Evolutionary conservation across 2,888 invertebrate genomes (phyloP), one percentile per base, ranked within the genome.

Genomic region (Leptogaster cylindrica): DNA sequence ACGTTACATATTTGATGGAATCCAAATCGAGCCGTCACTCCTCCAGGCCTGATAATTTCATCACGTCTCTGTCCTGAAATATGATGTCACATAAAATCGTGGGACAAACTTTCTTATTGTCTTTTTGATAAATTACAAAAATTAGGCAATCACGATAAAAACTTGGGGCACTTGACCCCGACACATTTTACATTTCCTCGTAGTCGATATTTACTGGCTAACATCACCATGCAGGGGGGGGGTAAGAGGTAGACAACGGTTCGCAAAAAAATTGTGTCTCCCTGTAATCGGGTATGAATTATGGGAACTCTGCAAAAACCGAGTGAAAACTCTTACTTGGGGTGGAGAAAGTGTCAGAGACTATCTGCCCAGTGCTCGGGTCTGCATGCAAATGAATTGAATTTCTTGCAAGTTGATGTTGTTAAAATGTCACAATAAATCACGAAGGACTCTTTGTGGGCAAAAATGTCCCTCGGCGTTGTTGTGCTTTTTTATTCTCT

Each of bases 361-460:
- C 58, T 58, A 58, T 58, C 58, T 23, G 39, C 20, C n/a, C n/a
- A 7, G 39, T 12, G n/a, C 23, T 36, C 33, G 39, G 39, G 39
- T 58, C 58, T 58, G 44, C 44, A 61, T 61, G 61, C 61, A 61
- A 61, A 61, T 61, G 44, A 61, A 61, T 61, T 61, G 61, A 14
- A 61, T 44, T 61, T 61, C 61, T 44, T 61, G 44, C 44, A 16
- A 44, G 61, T 61, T 44, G 44, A 61, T 44, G 61, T 61, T 61
- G 61, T 61, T 41, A 61, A 61, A 61, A 61, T 61, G 61, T 61
- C 61, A 44, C 61, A 12, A 61, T 61, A 61, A 61, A 61, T 61
- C 61, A 61, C 44, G 10, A 44, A 14, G 25, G 14, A 12, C 39
- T 14, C 20, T 58, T 58, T 12, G 39, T 39, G 39, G 58, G 14